Evolutionary conservation across 2,797 vertebrate genomes (phyloP).

Genomic region (Peromyscus melanophrys): DNA sequence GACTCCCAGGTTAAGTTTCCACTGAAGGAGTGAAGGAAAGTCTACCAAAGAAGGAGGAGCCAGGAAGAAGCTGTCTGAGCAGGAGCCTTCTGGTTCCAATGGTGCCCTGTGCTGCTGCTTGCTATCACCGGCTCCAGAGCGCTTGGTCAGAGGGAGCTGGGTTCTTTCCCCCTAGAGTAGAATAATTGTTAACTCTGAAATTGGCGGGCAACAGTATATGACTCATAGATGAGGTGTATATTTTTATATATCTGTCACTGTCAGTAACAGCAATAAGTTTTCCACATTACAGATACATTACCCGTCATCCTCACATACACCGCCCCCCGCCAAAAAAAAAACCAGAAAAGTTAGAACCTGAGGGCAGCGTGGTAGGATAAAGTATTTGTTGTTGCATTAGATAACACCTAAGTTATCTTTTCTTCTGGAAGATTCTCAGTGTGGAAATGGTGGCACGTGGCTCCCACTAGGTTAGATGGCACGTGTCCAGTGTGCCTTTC

Average conservation of each 20-base stretch:
- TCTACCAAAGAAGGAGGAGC: constrained; percentile 68
- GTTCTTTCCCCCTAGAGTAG: constrained; percentile 63
- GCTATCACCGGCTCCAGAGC: constrained; percentile 73
- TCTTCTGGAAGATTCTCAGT: constrained; percentile 56
- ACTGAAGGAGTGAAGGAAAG: constrained; percentile 84
- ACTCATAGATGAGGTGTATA: constrained; percentile 74
- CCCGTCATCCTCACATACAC: neutral
- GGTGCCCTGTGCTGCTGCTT: constrained; percentile 54
- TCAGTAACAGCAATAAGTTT: constrained; percentile 78
- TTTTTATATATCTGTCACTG: constrained; percentile 81
- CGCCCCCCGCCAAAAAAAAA: neutral
- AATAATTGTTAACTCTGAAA: constrained; percentile 79
- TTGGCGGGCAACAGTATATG: constrained; percentile 73
- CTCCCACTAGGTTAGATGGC: constrained; percentile 61
- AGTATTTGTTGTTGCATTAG: neutral
- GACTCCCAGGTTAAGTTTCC: constrained; percentile 76
- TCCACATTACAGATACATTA: constrained; percentile 39
- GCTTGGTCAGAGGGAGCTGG: constrained; percentile 62
- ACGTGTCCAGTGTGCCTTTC: constrained; percentile 1
- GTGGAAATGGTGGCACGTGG: neutral
- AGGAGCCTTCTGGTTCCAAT: constrained; percentile 75
- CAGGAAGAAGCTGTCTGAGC: constrained; percentile 71
- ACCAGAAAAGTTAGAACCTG: neutral
- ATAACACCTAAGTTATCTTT: constrained; percentile 23
- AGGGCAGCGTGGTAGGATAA: neutral